A percentile compares a stretch with the other conserved stretches of the same genome.
These are phyloP conservation scores for Folsomia candida DNA, from an alignment of 2,888 invertebrate genomes.

Conservation along the genomic window DNA sequence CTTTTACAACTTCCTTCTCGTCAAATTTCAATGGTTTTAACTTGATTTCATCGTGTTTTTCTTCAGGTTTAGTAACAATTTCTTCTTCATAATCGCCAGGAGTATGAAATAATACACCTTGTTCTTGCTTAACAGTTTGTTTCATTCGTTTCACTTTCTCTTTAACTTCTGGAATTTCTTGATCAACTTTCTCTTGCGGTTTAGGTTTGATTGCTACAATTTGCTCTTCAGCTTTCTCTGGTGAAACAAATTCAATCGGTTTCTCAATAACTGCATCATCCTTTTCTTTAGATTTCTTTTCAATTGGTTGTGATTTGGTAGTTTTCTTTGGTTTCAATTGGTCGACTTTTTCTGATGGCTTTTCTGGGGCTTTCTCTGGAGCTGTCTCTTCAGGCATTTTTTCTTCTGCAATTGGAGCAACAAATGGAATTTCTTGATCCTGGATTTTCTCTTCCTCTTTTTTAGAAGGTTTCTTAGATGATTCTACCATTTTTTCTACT, in stretches of 20 bases:
- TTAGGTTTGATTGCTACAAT: not conserved
- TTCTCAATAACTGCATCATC: not conserved
- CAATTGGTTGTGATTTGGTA: not conserved
- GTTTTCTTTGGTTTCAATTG: not conserved
- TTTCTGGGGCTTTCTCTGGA: not conserved
- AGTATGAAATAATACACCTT: not conserved
- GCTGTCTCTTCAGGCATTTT: not conserved
- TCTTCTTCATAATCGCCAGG: not conserved
- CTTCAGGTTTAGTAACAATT: not conserved
- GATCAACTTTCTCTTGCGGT: not conserved
- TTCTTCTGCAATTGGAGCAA: slow-evolving; percentile 1
- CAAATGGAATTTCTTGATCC: slow-evolving; percentile 8
- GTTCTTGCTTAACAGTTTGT: not conserved
- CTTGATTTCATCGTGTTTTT: not conserved
- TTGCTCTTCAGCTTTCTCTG: not conserved
- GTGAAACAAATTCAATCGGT: slow-evolving; percentile 8
- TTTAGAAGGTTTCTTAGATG: not conserved
- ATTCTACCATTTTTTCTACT: not conserved
- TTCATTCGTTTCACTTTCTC: not conserved
- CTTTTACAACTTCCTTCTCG: slow-evolving; percentile 6
- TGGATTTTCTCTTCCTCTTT: slow-evolving; percentile 1
- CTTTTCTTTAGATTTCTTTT: not conserved
- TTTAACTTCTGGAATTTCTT: not conserved
- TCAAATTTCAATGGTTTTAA: not conserved
- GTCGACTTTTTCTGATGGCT: not conserved